Evolutionary conservation across 2,113 vertebrate genomes (phyloP), one percentile per base, ranked within the genome.

Genomic region (Corythoichthys haematopterus): DNA sequence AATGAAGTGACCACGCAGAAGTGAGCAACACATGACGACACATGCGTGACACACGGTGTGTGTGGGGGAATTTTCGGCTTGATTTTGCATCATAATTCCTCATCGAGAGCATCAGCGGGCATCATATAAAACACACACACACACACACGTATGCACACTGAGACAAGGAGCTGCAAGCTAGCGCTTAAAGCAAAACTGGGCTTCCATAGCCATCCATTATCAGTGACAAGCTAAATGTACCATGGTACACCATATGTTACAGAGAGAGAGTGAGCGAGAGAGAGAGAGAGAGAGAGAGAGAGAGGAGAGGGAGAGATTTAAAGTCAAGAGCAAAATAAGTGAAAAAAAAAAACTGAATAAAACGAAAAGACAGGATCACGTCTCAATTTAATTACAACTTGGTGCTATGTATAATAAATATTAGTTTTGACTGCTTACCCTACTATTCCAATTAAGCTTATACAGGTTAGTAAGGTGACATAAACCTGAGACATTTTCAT

Each of bases 171-270:
- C 84, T 83, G 85, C 80, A 78, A 87, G 85, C 80, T 87, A 89
- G 82, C 77, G 88, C 88, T 89, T 89, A 89, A 89, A 89, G 86
- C 88, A 88, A 88, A 89, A 89, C 85, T 87, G 88, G 88, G 88
- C 88, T 86, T 88, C 85, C 88, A 87, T 82, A 81, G 85, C 84
- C 88, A 89, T 89, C 86, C 88, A 88, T 89, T 89, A 89, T 88
- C 85, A 87, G 76, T 89, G 88, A 88, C 88, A 89, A 86, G 85
- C 86, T 89, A 89, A 89, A 89, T 89, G 88, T 89, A 87, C 85
- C 88, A 89, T 89, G 86, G 70, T 86, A 83, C 82, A 79, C 86
- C 88, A 89, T 88, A 89, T 89, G 88, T 86, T 83, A 80, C 78
- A 61, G 76, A 64, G 77, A 76, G 68, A 74, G 77, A 71, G 74